Conservation (phyloP, 92 coral and sea anemone genomes). For the Montipora capitata region DNA sequence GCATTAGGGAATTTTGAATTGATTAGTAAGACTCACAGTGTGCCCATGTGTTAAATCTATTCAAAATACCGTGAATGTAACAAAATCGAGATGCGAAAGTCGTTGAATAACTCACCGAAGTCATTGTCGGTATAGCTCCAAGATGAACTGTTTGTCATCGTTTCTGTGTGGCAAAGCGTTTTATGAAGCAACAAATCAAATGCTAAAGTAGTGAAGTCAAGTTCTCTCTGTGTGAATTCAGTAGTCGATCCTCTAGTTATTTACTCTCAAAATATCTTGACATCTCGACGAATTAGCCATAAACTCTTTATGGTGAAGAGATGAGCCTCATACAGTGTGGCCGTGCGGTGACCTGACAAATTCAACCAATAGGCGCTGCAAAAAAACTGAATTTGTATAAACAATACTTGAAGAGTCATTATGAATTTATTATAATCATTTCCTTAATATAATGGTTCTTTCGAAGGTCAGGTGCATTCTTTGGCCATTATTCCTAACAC, state of each 20-base stretch:
- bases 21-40: not conserved
- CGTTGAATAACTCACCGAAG: constrained; percentile 70
- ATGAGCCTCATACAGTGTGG: not conserved
- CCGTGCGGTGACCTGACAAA: constrained; percentile 2
- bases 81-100: not conserved
- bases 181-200: not conserved
- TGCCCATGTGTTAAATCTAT: not conserved
- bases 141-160: constrained; percentile 59
- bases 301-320: not conserved
- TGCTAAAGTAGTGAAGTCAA: not conserved
- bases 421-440: constrained; percentile 53
- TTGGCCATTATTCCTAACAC: constrained; percentile 15
- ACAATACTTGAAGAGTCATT: constrained; percentile 49
- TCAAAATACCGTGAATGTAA: not conserved
- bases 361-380: constrained; percentile 31
- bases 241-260: not conserved
- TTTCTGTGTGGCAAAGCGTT: not conserved
- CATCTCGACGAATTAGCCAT: too few species aligned
- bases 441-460: not conserved
- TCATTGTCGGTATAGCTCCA: constrained; percentile 85
- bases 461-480: constrained; percentile 19
- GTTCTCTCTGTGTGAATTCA: not conserved
- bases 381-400: not conserved
- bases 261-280: constrained; percentile 13
- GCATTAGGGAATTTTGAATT: too few species aligned